Percentiles rank a stretch among this genome's conserved stretches.
phyloP scores from a whole-genome alignment of 1,140 invertebrate species.

The Steinernema khuongi region DNA sequence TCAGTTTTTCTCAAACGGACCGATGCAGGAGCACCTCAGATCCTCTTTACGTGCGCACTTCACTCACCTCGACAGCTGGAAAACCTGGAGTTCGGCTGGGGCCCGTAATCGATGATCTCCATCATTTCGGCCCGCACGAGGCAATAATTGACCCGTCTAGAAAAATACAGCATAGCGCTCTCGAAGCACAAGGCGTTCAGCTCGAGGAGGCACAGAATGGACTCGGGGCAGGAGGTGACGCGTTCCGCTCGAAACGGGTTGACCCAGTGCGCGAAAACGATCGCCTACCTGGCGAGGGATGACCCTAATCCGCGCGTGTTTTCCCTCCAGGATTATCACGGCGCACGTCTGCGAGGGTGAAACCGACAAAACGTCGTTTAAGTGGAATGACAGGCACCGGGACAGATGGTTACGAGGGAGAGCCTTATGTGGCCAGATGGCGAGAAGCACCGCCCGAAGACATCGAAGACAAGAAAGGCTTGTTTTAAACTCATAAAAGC shows the following conservation, averaged over 20 bases:
- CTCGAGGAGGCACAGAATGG: not conserved
- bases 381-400: not conserved
- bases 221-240: not conserved
- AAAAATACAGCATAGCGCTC: constrained; percentile 11
- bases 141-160: constrained; percentile 12
- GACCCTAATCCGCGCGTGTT: constrained; percentile 5
- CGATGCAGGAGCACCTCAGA: too few species aligned
- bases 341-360: not conserved
- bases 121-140: constrained; percentile 11
- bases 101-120: constrained; percentile 6
- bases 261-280: constrained; percentile 8
- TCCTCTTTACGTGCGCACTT: too few species aligned
- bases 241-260: constrained; percentile 8
- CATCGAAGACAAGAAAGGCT: too few species aligned
- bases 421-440: constrained; percentile 7
- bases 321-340: constrained; percentile 12
- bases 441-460: too few species aligned
- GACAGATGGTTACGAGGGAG: not conserved
- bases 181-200: not conserved
- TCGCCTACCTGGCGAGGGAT: not conserved
- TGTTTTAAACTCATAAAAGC: constrained; percentile 6
- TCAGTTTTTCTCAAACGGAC: too few species aligned
- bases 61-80: constrained; percentile 2
- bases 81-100: not conserved
- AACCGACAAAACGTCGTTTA: too few species aligned